phyloP scores from a whole-genome alignment of 1,140 invertebrate genomes.

The Pachypeltis micranthus region DNA sequence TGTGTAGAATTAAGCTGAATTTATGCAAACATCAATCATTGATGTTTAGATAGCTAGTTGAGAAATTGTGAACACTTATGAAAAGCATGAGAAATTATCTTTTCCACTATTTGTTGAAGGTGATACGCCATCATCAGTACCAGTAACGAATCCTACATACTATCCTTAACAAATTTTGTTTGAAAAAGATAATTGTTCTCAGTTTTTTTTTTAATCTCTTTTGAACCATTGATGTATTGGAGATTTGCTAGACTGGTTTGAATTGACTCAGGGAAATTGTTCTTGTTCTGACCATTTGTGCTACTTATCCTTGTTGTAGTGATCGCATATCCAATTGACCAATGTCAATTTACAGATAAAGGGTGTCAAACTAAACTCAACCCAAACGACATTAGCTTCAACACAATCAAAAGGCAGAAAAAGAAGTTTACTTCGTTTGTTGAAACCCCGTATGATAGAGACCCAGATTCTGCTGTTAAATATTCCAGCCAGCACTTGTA shows the following conservation, averaged over 20 bases:
- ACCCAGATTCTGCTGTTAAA: conserved; percentile 31
- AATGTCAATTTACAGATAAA: conserved; percentile 15
- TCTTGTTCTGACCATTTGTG: neutral
- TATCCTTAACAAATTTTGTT: no score
- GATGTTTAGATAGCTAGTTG: no score
- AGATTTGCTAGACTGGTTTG: neutral
- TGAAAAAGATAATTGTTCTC: no score
- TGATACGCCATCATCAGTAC: no score
- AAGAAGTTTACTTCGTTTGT: conserved; percentile 33
- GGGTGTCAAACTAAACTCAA: conserved; percentile 10
- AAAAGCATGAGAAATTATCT: no score
- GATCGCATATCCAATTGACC: neutral
- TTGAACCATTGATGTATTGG: neutral
- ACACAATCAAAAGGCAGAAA: conserved; percentile 15
- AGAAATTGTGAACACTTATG: no score
- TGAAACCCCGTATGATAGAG: conserved; percentile 40
- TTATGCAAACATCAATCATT: no score
- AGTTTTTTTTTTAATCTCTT: no score
- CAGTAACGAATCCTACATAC: no score
- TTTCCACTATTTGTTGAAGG: no score
- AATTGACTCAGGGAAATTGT: neutral
- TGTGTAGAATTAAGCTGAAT: no score
- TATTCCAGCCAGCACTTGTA: conserved; percentile 23
- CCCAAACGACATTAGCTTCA: neutral
- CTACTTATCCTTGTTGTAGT: neutral